Percentiles rank a stretch among this genome's conserved stretches.
Evolutionary conservation across 2,113 vertebrate genomes (phyloP).

Genomic region (Apeltes quadracus): DNA sequence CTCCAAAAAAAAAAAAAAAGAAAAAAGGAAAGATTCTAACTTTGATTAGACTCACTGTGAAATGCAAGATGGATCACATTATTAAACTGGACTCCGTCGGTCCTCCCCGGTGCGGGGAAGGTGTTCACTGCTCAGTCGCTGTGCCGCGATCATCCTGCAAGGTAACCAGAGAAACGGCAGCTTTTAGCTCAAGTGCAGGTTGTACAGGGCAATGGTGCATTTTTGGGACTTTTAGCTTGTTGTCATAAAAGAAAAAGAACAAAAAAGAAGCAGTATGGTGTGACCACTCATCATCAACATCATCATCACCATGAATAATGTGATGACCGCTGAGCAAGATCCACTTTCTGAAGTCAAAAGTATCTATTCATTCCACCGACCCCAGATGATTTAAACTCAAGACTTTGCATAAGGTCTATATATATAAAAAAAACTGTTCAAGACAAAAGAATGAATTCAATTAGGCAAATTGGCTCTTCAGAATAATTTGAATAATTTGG

Average conservation of each 20-base stretch:
- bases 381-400: background rate
- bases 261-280: background rate
- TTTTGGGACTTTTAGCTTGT: background rate
- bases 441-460: background rate
- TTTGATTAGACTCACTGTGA: slow-evolving; percentile 1
- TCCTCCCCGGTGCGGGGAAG: background rate
- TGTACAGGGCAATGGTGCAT: background rate
- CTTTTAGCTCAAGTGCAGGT: background rate
- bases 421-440: background rate
- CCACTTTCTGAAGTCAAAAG: background rate
- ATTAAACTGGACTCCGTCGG: background rate
- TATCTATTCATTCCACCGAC: background rate
- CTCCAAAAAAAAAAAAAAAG: background rate
- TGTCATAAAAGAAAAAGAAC: too few species aligned
- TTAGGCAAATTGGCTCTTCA: too few species aligned
- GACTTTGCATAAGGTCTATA: background rate
- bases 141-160: slow-evolving; percentile 50
- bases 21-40: background rate
- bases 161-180: background rate
- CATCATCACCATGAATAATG: background rate
- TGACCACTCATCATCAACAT: background rate
- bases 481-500: too few species aligned
- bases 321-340: background rate
- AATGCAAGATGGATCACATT: background rate
- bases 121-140: background rate